Evolutionary conservation across 1,140 invertebrate genomes (phyloP).

Genomic region (Drosophila melanogaster): Release_6_plus_ISO1_MT NT_033777.3:8736501-8737000

Average conservation of each 20-base stretch:
- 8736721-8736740: conserved; percentile 81
- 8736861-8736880: conserved; percentile 85
- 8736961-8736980: conserved; percentile 91
- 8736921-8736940: conserved; percentile 89
- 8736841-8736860: conserved; percentile 94
- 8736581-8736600: conserved; percentile 8
- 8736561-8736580: neutral
- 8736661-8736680: conserved; percentile 34
- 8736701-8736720: conserved; percentile 53
- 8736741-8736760: conserved; percentile 71
- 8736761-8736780: conserved; percentile 27
- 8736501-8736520: conserved; percentile 18
- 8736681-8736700: conserved; percentile 43
- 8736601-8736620: neutral
- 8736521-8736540: neutral
- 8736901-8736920: conserved; percentile 88
- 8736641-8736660: conserved; percentile 21
- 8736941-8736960: conserved; percentile 87
- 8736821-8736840: conserved; percentile 95
- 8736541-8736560: conserved; percentile 1
- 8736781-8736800: conserved; percentile 22
- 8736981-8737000: conserved; percentile 92
- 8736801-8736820: conserved; percentile 88
- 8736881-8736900: conserved; percentile 75
- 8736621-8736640: neutral